A percentile compares a stretch with the other conserved stretches of the same genome.
Conservation (phyloP, 2,113 vertebrate genomes). For the Oenanthe oenanthe region DNA sequence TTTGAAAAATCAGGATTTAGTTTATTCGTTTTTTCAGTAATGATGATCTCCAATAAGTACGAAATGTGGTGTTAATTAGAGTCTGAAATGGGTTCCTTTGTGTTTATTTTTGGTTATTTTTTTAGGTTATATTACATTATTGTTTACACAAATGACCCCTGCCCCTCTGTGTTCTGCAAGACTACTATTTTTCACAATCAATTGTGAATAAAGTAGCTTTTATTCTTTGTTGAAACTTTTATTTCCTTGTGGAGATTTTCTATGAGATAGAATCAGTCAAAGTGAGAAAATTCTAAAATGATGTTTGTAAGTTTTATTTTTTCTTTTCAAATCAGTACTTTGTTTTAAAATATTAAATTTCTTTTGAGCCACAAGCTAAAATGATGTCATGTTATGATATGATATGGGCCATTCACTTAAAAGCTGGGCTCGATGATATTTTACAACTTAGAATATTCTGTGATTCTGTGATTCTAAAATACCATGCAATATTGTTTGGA, state of each 20-base stretch:
- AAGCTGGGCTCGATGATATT: not conserved
- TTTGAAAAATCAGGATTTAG: not conserved
- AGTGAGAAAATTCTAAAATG: not conserved
- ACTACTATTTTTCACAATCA: not conserved
- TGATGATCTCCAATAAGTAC: not conserved
- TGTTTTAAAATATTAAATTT: not conserved
- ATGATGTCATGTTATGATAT: not conserved
- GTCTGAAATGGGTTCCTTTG: not conserved
- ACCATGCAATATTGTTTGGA: not conserved
- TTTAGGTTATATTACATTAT: not conserved
- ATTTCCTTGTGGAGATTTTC: not conserved
- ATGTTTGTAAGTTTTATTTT: not conserved
- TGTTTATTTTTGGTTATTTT: not conserved
- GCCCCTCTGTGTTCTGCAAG: not conserved
- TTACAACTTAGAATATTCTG: not conserved
- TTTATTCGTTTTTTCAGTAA: not conserved
- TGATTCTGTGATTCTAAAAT: not conserved
- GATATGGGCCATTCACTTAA: not conserved
- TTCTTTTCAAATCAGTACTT: not conserved
- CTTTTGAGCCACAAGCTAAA: not conserved
- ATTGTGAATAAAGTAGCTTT: not conserved
- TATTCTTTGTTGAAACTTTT: not conserved
- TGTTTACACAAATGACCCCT: not conserved
- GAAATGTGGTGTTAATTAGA: not conserved
- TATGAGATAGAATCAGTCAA: not conserved